These are phyloP conservation scores for Siniperca obscura DNA, from an alignment of 2,797 vertebrate species.

Conservation along the genomic window DNA sequence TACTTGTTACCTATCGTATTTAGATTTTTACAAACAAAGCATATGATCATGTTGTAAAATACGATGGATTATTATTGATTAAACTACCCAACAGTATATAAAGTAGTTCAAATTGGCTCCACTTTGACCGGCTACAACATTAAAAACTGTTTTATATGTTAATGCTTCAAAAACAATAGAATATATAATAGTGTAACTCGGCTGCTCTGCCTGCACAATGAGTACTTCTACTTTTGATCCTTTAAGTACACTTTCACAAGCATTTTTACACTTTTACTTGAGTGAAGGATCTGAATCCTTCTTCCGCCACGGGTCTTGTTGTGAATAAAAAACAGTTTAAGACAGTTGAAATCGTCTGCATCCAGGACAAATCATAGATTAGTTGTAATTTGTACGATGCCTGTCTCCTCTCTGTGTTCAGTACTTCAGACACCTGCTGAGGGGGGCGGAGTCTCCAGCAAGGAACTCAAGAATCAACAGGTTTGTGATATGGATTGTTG, in stretches of 20 bases:
- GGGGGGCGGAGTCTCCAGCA: slow-evolving; percentile 92
- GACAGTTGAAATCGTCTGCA: background rate
- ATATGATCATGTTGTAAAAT: no score
- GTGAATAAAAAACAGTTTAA: background rate
- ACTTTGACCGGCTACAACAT: background rate
- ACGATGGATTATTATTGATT: background rate
- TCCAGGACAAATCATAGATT: background rate
- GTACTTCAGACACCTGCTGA: slow-evolving; percentile 96
- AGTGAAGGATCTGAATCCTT: background rate
- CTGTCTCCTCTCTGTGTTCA: slow-evolving; percentile 61
- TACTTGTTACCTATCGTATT: background rate
- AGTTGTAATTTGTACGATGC: background rate
- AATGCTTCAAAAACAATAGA: no score
- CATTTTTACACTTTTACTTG: background rate
- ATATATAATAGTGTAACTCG: no score
- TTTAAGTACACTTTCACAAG: no score
- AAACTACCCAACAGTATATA: background rate
- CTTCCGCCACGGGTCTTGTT: no score
- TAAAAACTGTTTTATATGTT: background rate
- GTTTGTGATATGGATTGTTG: slow-evolving; percentile 73
- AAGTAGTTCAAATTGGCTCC: background rate
- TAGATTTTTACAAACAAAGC: no score
- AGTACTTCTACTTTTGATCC: no score
- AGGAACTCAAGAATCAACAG: slow-evolving; percentile 91
- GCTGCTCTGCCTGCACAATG: no score